These are phyloP conservation scores for Salmo trutta DNA, from an alignment of 2,797 vertebrate genomes.

Conservation along the genomic window DNA sequence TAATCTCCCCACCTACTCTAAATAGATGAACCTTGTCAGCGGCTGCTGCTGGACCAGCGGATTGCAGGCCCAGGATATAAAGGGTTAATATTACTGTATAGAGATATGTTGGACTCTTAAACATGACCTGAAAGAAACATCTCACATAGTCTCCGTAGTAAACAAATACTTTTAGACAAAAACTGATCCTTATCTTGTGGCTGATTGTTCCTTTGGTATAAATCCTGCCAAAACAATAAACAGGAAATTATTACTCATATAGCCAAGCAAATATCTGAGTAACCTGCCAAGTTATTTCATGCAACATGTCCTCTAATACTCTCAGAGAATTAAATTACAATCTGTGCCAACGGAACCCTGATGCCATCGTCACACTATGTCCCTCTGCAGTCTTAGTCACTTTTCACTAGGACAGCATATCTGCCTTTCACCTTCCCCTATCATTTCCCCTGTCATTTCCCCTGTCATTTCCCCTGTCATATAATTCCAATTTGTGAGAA, in stretches of 20 bases:
- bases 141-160: neutral
- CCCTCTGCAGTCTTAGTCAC: neutral
- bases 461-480: neutral
- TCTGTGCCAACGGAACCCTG: neutral
- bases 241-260: conserved; percentile 13
- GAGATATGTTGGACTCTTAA: neutral
- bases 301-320: neutral
- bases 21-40: conserved; percentile 81
- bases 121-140: no score
- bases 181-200: conserved; percentile 14
- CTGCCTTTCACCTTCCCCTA: neutral
- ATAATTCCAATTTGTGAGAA: neutral
- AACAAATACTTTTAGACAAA: no score
- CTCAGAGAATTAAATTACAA: neutral
- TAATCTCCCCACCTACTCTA: conserved; percentile 83
- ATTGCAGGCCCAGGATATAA: conserved; percentile 55
- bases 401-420: neutral
- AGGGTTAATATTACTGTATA: conserved; percentile 50
- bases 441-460: neutral
- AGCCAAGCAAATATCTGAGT: conserved; percentile 5
- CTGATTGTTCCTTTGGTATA: neutral
- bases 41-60: conserved; percentile 64
- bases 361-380: neutral
- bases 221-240: conserved; percentile 3
- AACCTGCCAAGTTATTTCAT: neutral